These are phyloP conservation scores for Ennomos erosarius DNA, from an alignment of 2,888 invertebrate genomes.

Conservation along the genomic window DNA sequence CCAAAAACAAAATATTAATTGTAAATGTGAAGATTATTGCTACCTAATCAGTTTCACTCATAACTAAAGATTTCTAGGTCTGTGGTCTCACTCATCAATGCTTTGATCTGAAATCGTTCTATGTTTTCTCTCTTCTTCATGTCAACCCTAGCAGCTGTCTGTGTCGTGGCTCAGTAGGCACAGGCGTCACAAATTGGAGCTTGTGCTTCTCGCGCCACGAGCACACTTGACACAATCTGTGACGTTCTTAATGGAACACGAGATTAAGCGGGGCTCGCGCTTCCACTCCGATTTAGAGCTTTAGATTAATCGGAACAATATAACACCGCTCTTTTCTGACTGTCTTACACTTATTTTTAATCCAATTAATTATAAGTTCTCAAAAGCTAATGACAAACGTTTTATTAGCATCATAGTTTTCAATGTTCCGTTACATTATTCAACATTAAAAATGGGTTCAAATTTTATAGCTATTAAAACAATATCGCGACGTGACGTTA, in stretches of 20 bases:
- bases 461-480: conserved; percentile 2
- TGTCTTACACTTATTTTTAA: too few relatives aligned
- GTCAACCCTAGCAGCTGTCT: conserved; percentile 48
- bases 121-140: conserved; percentile 12
- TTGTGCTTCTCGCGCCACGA: conserved; percentile 44
- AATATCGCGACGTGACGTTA: conserved; percentile 2
- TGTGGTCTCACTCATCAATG: too few relatives aligned
- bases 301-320: conserved; percentile 11
- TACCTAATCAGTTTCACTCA: too few relatives aligned
- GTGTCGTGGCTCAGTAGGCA: conserved; percentile 32
- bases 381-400: too few relatives aligned
- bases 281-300: conserved; percentile 14
- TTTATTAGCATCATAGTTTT: too few relatives aligned
- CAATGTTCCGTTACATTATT: too few relatives aligned
- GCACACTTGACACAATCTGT: conserved; percentile 63
- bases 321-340: neutral
- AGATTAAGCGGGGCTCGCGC: conserved; percentile 21
- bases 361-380: too few relatives aligned
- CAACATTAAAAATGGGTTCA: neutral
- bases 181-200: conserved; percentile 65
- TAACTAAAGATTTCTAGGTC: too few relatives aligned
- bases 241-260: conserved; percentile 62
- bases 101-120: too few relatives aligned
- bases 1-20: too few relatives aligned
- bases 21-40: too few relatives aligned